These are phyloP conservation scores for Idaea straminata DNA, from an alignment of 2,888 invertebrate genomes.

Conservation along the genomic window DNA sequence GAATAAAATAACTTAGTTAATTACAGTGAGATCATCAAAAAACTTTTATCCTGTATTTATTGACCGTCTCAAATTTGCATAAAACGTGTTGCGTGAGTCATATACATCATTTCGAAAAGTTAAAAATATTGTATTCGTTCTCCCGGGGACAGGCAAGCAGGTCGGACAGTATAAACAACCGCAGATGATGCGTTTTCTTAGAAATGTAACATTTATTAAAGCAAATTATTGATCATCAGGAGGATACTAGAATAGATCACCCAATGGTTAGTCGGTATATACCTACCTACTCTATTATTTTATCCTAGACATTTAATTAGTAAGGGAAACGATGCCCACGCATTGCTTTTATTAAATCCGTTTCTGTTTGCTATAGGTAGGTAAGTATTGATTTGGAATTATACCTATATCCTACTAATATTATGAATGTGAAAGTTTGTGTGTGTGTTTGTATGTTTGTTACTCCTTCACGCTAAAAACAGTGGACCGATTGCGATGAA, in stretches of 20 bases:
- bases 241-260: not conserved
- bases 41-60: not conserved
- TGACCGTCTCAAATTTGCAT: not conserved
- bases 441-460: no score
- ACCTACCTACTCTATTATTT: not conserved
- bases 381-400: not conserved
- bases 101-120: constrained; percentile 40
- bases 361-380: not conserved
- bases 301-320: not conserved
- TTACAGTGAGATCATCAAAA: not conserved
- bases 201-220: constrained; percentile 47
- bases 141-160: constrained; percentile 54
- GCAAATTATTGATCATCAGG: constrained; percentile 39
- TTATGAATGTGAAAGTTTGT: no score
- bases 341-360: not conserved
- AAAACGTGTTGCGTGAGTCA: constrained; percentile 44
- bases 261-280: not conserved
- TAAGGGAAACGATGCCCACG: not conserved
- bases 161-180: constrained; percentile 52
- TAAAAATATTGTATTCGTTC: constrained; percentile 56
- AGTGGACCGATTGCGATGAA: no score
- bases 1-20: not conserved
- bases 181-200: constrained; percentile 52
- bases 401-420: no score
- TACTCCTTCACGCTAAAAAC: no score